Conservation (phyloP, 2,113 vertebrate species). For the Numida meleagris region DNA sequence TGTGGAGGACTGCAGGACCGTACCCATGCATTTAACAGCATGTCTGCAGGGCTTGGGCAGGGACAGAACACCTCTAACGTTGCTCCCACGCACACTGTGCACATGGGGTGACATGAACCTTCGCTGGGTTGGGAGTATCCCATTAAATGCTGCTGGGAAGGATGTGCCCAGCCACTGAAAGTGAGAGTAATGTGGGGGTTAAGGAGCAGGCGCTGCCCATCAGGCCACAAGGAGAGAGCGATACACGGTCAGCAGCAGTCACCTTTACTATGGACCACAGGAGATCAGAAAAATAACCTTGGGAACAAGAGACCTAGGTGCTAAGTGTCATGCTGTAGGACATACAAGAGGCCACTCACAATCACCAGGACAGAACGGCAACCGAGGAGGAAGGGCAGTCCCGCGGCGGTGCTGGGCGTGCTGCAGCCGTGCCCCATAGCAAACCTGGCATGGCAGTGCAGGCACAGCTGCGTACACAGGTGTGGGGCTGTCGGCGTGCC, state of each 20-base stretch:
- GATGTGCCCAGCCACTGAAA: neutral
- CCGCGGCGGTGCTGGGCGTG: neutral
- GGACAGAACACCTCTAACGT: neutral
- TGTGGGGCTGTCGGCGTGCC: neutral
- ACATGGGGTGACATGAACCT: rapidly evolving
- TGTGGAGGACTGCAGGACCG: too few relatives aligned
- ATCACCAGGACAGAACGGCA: constrained; percentile 66
- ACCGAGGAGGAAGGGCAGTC: constrained; percentile 9
- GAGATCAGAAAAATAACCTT: constrained; percentile 61
- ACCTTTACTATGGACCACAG: constrained; percentile 73
- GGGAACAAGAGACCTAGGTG: constrained; percentile 67
- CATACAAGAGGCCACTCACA: constrained; percentile 75
- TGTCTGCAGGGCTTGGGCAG: too few relatives aligned
- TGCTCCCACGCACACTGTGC: neutral
- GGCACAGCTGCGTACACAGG: neutral
- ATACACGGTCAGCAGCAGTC: constrained; percentile 15
- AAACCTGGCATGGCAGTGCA: neutral
- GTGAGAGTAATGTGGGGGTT: neutral
- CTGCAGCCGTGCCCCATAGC: neutral
- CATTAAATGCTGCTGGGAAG: neutral
- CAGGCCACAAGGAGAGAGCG: neutral
- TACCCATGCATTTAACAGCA: too few relatives aligned
- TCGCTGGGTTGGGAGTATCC: neutral
- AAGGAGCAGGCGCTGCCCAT: neutral
- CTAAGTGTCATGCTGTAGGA: constrained; percentile 76